Evolutionary conservation across 2,888 invertebrate species (phyloP).

Genomic region (Petrolisthes manimaculis): DNA sequence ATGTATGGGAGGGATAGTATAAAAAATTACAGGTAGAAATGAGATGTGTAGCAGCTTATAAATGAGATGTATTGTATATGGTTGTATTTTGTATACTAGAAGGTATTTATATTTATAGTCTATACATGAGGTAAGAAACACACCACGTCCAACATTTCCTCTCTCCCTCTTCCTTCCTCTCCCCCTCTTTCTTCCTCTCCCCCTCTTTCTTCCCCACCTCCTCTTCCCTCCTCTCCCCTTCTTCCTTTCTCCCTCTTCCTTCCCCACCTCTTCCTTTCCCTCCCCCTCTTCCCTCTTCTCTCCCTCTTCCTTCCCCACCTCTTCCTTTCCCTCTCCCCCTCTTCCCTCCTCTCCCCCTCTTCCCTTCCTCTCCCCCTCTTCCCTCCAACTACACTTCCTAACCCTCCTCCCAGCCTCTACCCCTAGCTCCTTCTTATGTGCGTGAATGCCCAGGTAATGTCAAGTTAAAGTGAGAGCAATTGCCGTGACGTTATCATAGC

Average conservation of each 20-base stretch:
- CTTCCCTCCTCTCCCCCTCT: neutral
- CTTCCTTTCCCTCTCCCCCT: neutral
- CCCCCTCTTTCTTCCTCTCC: conserved; percentile 16
- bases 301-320: neutral
- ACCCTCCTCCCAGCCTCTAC: too few relatives aligned
- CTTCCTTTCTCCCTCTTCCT: conserved; percentile 1
- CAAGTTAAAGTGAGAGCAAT: too few relatives aligned
- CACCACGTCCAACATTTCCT: neutral
- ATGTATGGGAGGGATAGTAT: too few relatives aligned
- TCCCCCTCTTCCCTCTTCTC: neutral
- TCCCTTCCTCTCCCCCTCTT: neutral
- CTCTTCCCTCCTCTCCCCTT: neutral
- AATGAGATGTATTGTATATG: too few relatives aligned
- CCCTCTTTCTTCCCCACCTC: neutral
- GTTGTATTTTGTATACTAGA: too few relatives aligned
- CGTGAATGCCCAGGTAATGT: too few relatives aligned
- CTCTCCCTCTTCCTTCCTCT: neutral
- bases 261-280: neutral
- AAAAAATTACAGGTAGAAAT: too few relatives aligned
- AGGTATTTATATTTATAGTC: too few relatives aligned
- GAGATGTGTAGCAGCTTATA: too few relatives aligned
- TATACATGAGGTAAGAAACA: too few relatives aligned
- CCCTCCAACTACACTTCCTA: neutral
- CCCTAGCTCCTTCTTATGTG: too few relatives aligned
- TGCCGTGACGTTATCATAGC: too few relatives aligned